Base-by-base conservation (phyloP, 2,888 invertebrate species). In the Hartigia nigra region DNA sequence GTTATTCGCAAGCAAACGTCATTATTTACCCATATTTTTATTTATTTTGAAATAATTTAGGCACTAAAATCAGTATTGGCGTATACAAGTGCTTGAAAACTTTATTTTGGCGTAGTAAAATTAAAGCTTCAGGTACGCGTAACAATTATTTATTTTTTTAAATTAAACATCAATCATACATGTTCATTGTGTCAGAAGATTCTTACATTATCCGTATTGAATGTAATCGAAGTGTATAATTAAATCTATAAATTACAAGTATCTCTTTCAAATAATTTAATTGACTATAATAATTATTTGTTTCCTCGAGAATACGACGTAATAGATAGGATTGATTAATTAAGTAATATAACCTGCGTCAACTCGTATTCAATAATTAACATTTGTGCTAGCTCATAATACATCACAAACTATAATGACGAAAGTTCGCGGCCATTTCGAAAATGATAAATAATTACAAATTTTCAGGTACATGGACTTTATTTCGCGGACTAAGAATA, bases 381-480 rank as follows among this genome's bases (percentile, higher is more conserved):
- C 55, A 55, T 55, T 55, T 55, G 9, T 55, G 55, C 55, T 55
- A 23, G 55, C 55, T 55, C 23, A 55, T 55, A 55, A 35, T 9
- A 9, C 35, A 35, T 35, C 35, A 35, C 4, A 35, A 35, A 35
- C 9, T 35, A 35, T 35, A 35, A 55, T 1, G 2, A 55, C 9
- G 55, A 55, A 23, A 55, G 23, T 9, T 55, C 55, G 55, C 23
- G 55, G 55, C 55, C 23, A 55, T 55, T 23, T 55, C 23, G 23
- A 55, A 23, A 55, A 23, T 55, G 14, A 55, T 32, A 76, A 76
- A 31, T 34, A 70, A 36, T 37, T 37, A 31, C 34, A 35, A 5
- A 23, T 74, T 82, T 82, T 3, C 70, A 86, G 86, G 80, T 87
- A 80, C 76, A 87, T 87, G 87, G 85, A 82, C 74, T n/a, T 78